A percentile compares a stretch with the other conserved stretches of the same genome.
Evolutionary conservation across 2,113 vertebrate genomes (phyloP).

Genomic region (Vulpes lagopus): DNA sequence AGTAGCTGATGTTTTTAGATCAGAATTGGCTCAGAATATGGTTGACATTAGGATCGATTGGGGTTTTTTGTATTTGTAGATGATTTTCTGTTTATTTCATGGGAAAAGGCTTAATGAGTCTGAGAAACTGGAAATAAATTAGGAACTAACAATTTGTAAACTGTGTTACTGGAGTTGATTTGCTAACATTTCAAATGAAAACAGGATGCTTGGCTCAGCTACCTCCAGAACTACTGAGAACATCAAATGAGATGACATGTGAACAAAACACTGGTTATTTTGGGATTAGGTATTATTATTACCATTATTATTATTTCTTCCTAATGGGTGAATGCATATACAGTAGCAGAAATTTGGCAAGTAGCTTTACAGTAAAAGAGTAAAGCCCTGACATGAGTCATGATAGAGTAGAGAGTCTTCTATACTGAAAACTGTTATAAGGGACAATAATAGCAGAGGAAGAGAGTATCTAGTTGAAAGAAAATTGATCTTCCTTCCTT

Average conservation of each 20-base stretch:
- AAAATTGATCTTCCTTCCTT: neutral
- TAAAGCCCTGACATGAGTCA: neutral
- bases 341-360: neutral
- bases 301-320: neutral
- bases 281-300: neutral
- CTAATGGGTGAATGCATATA: no score
- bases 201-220: neutral
- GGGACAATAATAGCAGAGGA: neutral
- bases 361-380: neutral
- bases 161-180: neutral
- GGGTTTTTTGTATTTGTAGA: neutral
- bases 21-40: neutral
- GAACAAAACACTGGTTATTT: neutral
- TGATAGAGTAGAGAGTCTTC: neutral
- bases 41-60: neutral
- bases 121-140: neutral
- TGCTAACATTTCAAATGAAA: neutral
- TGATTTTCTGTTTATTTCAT: neutral
- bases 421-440: neutral
- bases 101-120: neutral
- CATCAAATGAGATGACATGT: neutral
- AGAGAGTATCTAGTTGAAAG: neutral
- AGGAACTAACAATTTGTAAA: neutral
- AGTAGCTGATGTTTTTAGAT: neutral
- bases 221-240: neutral